A percentile compares a stretch with the other conserved stretches of the same genome.
Conservation (phyloP, 1,140 invertebrate species). For the Brachionus asplanchnoidis region DNA sequence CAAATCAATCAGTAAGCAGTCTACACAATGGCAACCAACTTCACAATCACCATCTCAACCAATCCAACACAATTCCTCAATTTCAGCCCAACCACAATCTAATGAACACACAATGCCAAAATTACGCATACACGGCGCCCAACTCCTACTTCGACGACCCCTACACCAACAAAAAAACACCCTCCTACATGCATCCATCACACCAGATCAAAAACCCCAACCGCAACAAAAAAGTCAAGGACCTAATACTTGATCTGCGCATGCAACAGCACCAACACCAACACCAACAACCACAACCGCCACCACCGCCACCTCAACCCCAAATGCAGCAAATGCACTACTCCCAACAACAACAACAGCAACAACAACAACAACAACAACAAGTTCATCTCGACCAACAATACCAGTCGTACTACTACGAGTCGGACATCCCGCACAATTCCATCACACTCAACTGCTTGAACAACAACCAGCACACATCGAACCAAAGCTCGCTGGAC, state of each 20-base stretch:
- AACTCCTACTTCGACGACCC: background rate
- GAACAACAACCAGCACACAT: background rate
- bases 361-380: background rate
- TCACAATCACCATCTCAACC: background rate
- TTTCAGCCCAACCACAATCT: conserved; percentile 5
- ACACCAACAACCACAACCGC: background rate
- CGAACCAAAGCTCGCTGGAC: conserved; percentile 9
- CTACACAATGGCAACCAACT: background rate
- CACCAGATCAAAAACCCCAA: conserved; percentile 22
- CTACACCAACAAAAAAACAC: background rate
- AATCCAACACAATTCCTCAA: background rate
- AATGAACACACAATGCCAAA: conserved; percentile 10
- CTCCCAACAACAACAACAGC: background rate
- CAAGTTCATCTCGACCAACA: background rate
- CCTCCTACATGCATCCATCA: background rate
- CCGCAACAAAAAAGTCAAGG: conserved; percentile 41
- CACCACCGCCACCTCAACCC: background rate
- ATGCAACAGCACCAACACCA: conserved; percentile 34
- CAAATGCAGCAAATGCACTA: background rate
- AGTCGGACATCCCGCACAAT: background rate
- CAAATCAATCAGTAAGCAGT: background rate
- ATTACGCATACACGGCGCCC: background rate
- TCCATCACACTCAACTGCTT: background rate
- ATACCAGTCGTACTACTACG: conserved; percentile 9
- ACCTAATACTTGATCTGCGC: conserved; percentile 25